Evolutionary conservation across 2,888 invertebrate species (phyloP).

Genomic region (Dryobota labecula): DNA sequence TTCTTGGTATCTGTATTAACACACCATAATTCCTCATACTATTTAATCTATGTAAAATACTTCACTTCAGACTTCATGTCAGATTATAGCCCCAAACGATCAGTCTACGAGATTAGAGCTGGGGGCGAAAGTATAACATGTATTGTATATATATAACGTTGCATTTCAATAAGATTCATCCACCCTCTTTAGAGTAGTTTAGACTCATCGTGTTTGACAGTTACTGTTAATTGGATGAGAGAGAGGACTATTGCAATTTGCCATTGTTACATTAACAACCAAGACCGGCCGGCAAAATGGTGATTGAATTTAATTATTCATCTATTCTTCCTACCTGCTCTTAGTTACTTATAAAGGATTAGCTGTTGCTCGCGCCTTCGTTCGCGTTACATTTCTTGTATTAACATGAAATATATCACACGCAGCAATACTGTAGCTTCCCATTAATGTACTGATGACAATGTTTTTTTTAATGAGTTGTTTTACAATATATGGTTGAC

Average conservation of each 20-base stretch:
- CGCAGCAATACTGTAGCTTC: too few species aligned
- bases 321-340: neutral
- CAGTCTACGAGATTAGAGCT: neutral
- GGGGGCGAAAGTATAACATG: neutral
- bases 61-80: neutral
- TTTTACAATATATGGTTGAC: too few species aligned
- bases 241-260: neutral
- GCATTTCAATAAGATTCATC: slow-evolving; percentile 15
- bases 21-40: neutral
- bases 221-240: neutral
- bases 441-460: too few species aligned
- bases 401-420: too few species aligned
- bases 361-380: too few species aligned
- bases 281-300: neutral
- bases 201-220: slow-evolving; percentile 18
- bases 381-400: too few species aligned
- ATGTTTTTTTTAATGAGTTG: too few species aligned
- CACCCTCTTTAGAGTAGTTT: slow-evolving; percentile 26
- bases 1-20: neutral
- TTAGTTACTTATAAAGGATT: neutral
- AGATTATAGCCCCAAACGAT: neutral
- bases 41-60: neutral
- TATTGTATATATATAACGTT: neutral
- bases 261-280: neutral
- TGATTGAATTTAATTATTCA: slow-evolving; percentile 2